A percentile compares a stretch with the other conserved stretches of the same genome.
These are phyloP conservation scores for Bicyclus anynana DNA, from an alignment of 1,140 invertebrate genomes.

Conservation along the genomic window DNA sequence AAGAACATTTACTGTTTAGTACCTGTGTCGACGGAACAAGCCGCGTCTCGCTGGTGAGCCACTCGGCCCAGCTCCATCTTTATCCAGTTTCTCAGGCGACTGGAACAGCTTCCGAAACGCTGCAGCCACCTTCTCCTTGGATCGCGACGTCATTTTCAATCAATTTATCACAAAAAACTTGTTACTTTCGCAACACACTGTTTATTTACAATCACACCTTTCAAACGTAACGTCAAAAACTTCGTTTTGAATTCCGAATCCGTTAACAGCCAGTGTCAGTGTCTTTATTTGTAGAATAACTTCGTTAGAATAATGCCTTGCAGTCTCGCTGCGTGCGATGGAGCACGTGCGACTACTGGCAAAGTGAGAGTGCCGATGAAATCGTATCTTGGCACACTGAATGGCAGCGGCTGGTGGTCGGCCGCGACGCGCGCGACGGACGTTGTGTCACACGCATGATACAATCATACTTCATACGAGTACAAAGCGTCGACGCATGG, in stretches of 20 bases:
- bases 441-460: constrained; percentile 54
- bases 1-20: not conserved
- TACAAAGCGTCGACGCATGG: constrained; percentile 46
- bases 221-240: constrained; percentile 29
- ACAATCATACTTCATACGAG: too few species aligned
- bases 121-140: constrained; percentile 84
- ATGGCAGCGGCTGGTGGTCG: constrained; percentile 53
- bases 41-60: constrained; percentile 80
- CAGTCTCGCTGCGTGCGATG: constrained; percentile 42
- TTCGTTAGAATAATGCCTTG: too few species aligned
- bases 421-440: constrained; percentile 37
- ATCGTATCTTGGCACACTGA: constrained; percentile 57
- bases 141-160: constrained; percentile 82
- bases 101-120: constrained; percentile 87
- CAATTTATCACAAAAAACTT: constrained; percentile 36
- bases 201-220: constrained; percentile 25
- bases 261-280: constrained; percentile 3
- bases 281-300: not conserved
- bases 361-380: constrained; percentile 50
- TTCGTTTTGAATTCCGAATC: constrained; percentile 46
- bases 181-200: not conserved
- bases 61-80: constrained; percentile 78
- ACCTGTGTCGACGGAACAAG: constrained; percentile 74
- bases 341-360: constrained; percentile 55
- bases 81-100: constrained; percentile 81